A percentile compares a stretch with the other conserved stretches of the same genome.
Conservation (phyloP, 2,888 invertebrate species). For the Abrostola tripartita region DNA sequence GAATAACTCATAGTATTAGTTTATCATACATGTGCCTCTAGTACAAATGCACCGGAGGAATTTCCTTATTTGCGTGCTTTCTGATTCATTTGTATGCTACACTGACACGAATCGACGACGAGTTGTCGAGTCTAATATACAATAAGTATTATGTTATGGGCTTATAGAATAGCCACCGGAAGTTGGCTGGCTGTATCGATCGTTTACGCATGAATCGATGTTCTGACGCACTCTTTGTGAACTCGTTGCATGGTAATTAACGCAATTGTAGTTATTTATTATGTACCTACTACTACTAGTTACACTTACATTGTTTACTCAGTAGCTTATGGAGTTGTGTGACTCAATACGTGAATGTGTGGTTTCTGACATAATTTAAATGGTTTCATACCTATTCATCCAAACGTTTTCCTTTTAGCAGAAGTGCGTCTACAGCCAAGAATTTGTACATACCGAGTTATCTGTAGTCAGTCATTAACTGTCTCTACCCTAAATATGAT, state of each 20-base stretch:
- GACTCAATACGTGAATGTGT: conserved; percentile 17
- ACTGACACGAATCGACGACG: conserved; percentile 58
- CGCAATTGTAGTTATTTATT: conserved; percentile 40
- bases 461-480: too few relatives aligned
- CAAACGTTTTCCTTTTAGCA: neutral
- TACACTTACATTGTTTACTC: conserved; percentile 26
- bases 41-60: conserved; percentile 75
- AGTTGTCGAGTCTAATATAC: conserved; percentile 66
- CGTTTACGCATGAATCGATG: conserved; percentile 41
- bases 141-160: conserved; percentile 67
- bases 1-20: conserved; percentile 54
- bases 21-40: conserved; percentile 57
- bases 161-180: conserved; percentile 67
- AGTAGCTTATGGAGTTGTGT: conserved; percentile 30
- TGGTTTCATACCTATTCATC: conserved; percentile 1
- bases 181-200: conserved; percentile 65
- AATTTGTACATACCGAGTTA: too few relatives aligned
- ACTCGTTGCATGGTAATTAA: conserved; percentile 55
- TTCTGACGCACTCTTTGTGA: conserved; percentile 56
- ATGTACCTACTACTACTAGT: conserved; percentile 13
- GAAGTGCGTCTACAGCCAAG: too few relatives aligned
- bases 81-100: conserved; percentile 84
- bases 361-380: conserved; percentile 11
- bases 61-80: conserved; percentile 82
- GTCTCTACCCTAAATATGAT: too few relatives aligned